Conservation (phyloP, 1,140 invertebrate genomes). For the Argopecten irradians region DNA sequence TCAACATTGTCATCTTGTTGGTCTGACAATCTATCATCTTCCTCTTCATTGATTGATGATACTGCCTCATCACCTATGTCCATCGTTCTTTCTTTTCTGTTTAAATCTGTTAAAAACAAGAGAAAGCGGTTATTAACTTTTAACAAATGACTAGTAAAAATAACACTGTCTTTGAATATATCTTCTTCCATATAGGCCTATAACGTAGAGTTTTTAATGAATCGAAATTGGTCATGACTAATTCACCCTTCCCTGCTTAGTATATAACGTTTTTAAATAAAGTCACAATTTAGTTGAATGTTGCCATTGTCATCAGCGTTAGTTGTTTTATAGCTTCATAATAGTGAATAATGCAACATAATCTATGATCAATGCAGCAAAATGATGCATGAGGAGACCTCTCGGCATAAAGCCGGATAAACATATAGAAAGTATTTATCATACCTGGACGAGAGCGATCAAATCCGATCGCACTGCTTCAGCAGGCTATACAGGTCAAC, state of each 20-base stretch:
- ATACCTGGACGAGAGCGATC: neutral
- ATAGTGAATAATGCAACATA: neutral
- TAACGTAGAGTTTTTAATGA: no score
- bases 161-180: no score
- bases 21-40: slow-evolving; percentile 25
- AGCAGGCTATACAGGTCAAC: neutral
- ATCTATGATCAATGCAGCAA: neutral
- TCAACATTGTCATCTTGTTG: slow-evolving; percentile 11
- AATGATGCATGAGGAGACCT: neutral
- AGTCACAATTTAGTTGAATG: no score
- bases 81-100: neutral
- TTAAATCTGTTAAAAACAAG: neutral
- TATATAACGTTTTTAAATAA: no score
- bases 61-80: neutral
- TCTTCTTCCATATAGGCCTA: no score
- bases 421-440: neutral
- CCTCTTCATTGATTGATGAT: neutral
- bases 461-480: slow-evolving; percentile 21
- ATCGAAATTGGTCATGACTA: no score
- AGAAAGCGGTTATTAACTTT: no score
- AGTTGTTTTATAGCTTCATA: neutral
- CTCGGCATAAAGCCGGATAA: neutral
- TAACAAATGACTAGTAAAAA: no score
- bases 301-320: neutral
- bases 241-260: no score